phyloP scores from a whole-genome alignment of 2,113 vertebrate genomes.

The Ailurus styani region DNA sequence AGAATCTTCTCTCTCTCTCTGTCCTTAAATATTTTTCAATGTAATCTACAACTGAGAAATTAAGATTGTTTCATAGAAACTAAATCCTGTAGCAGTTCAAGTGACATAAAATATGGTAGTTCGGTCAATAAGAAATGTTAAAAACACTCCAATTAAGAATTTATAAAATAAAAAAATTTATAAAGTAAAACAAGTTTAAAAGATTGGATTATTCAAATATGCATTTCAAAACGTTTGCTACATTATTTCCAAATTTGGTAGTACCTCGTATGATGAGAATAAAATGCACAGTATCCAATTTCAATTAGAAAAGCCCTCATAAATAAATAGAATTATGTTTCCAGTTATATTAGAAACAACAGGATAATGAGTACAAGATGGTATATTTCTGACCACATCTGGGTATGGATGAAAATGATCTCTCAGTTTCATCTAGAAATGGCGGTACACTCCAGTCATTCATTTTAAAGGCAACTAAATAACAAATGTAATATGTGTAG shows the following conservation, averaged over 20 bases:
- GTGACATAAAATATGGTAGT: neutral
- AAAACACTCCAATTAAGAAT: neutral
- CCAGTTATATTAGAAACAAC: neutral
- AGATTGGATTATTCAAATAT: neutral
- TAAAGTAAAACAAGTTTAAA: neutral
- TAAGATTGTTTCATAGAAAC: neutral
- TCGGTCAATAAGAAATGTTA: neutral
- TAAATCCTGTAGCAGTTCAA: neutral
- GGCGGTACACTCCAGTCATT: neutral
- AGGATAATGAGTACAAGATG: neutral
- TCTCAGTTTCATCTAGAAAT: neutral
- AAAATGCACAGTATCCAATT: neutral
- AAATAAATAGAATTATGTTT: conserved; percentile 6
- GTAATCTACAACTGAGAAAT: neutral
- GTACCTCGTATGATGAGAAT: neutral
- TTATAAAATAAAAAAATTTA: neutral
- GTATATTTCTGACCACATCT: neutral
- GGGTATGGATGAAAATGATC: neutral
- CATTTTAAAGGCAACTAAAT: neutral
- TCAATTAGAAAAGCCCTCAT: neutral
- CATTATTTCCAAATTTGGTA: neutral
- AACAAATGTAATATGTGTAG: neutral
- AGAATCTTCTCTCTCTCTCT: neutral
- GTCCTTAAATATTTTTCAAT: neutral
- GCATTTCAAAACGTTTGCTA: neutral